A percentile compares a stretch with the other conserved stretches of the same genome.
These are phyloP conservation scores for Myotis brandtii DNA, from an alignment of 2,113 vertebrate genomes.

Conservation along the genomic window DNA sequence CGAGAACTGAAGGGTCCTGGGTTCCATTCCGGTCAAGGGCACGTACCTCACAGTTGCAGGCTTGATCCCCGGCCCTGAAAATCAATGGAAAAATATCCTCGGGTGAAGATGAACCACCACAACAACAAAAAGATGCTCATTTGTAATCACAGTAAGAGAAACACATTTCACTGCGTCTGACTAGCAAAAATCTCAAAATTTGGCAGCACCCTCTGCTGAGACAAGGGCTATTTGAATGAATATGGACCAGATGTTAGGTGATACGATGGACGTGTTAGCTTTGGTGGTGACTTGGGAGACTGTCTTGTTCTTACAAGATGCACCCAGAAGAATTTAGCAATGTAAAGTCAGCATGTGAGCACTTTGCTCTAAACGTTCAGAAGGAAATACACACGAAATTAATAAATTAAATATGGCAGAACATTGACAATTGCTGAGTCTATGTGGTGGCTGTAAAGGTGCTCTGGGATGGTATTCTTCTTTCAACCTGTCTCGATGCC, in stretches of 20 bases:
- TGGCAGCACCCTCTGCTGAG: neutral
- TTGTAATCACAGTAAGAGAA: neutral
- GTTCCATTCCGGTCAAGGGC: no score
- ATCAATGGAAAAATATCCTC: no score
- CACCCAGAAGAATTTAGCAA: neutral
- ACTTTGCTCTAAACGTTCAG: neutral
- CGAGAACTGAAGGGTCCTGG: no score
- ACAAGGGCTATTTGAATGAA: neutral
- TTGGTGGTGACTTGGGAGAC: neutral
- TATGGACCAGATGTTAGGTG: neutral
- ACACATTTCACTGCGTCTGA: neutral
- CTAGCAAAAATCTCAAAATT: neutral
- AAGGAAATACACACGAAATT: neutral
- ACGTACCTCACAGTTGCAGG: no score
- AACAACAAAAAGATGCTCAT: no score
- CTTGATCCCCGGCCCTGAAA: no score
- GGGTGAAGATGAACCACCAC: no score
- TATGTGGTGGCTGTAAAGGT: rapidly evolving
- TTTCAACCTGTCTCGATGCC: neutral
- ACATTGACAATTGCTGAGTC: neutral
- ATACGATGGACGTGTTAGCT: neutral
- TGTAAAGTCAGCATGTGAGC: neutral
- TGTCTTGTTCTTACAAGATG: neutral
- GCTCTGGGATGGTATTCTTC: neutral
- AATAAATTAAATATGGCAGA: neutral